A percentile compares a stretch with the other conserved stretches of the same genome.
Evolutionary conservation across 2,888 invertebrate species (phyloP).

Genomic region (Drosophila fungiperda): DNA sequence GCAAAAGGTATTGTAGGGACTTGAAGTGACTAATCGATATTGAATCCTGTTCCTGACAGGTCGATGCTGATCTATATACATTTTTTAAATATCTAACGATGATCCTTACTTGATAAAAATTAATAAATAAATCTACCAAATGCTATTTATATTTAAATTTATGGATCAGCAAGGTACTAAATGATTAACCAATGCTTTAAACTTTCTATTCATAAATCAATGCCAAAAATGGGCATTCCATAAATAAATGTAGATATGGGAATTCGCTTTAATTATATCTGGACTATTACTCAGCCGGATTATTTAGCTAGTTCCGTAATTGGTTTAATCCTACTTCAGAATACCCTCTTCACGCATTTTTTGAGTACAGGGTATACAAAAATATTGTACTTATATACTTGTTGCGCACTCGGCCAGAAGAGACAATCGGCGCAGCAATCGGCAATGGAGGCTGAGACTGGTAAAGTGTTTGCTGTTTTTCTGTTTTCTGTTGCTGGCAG

Average conservation of each 20-base stretch:
- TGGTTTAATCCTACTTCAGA: neutral
- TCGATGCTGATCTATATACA: neutral
- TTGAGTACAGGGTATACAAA: conserved; percentile 23
- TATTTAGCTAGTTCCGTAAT: neutral
- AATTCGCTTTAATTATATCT: neutral
- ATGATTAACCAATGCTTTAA: neutral
- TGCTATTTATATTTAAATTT: neutral
- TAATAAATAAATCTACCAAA: neutral
- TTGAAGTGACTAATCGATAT: neutral
- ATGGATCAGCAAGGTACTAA: too few species aligned
- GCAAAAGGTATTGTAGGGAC: neutral
- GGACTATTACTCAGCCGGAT: neutral
- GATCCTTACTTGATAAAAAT: neutral
- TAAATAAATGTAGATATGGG: neutral
- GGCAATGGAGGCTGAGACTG: conserved; percentile 37
- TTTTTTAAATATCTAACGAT: neutral
- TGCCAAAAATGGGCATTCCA: neutral
- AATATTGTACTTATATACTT: conserved; percentile 41
- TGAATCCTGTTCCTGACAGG: neutral
- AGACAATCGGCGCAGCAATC: conserved; percentile 63
- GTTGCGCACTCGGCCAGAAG: conserved; percentile 29
- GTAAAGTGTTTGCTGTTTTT: conserved; percentile 8
- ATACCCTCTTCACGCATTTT: neutral
- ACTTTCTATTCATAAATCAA: neutral
- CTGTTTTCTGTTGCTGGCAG: conserved; percentile 43